These are phyloP conservation scores for Archips crataeganus DNA, from an alignment of 2,888 invertebrate species.

Conservation along the genomic window DNA sequence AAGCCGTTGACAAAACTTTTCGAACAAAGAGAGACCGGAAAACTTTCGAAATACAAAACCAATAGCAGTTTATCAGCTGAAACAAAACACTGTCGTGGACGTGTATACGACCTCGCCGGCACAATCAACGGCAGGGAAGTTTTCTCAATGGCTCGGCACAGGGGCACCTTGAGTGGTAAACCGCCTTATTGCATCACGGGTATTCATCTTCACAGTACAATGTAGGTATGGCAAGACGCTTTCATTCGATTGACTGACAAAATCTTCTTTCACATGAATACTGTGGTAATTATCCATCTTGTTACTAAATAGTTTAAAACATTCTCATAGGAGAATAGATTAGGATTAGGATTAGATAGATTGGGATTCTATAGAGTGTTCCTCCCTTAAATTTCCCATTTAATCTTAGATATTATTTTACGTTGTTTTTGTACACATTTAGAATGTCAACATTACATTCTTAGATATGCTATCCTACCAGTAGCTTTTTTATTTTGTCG, in stretches of 20 bases:
- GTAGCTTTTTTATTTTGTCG: not conserved
- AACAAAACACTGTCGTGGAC: conserved; percentile 55
- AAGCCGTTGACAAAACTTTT: conserved; percentile 37
- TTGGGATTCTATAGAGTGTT: no score
- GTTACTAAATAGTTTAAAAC: not conserved
- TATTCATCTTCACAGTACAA: conserved; percentile 63
- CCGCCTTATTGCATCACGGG: conserved; percentile 65
- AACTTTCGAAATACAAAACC: conserved; percentile 48
- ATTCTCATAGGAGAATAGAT: no score
- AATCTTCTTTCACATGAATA: conserved; percentile 30
- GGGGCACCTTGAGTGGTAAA: conserved; percentile 52
- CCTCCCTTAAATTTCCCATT: no score
- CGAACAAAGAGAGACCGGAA: conserved; percentile 29
- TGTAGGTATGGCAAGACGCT: conserved; percentile 55
- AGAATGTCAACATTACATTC: no score
- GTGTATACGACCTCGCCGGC: conserved; percentile 50
- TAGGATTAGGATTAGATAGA: no score
- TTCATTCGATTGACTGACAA: conserved; percentile 52
- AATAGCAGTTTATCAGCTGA: conserved; percentile 60
- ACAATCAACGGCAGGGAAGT: conserved; percentile 57
- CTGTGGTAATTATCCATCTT: conserved; percentile 8
- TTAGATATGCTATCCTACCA: not conserved
- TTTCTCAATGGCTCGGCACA: conserved; percentile 46
- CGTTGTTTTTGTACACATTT: no score
- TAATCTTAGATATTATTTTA: no score